Base-by-base conservation (phyloP, 2,113 vertebrate species). In the Xyliphius kryptos region DNA sequence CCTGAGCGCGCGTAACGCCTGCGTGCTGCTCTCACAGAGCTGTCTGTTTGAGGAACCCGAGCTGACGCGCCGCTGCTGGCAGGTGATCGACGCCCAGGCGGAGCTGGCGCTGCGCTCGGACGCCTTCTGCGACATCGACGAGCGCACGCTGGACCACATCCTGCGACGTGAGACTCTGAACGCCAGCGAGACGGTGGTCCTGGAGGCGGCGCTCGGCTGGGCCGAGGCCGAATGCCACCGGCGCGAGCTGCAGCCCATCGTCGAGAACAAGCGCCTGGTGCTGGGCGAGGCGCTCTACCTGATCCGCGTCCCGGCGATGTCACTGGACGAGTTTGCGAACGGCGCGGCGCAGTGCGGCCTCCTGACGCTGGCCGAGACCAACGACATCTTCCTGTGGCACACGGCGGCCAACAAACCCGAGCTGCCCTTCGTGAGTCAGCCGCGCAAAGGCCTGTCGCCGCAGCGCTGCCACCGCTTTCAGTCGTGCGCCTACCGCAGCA, bases 401-500 rank as follows among this genome's bases (percentile, higher is more conserved):
- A 98, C 96, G 0, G 95, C 96, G 0, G 91, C 92, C 76, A 95
- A 93, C 12, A 98, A 98, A 56, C 96, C 96, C 0, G 91, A 94
- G 40, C 74, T 97, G 38, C 82, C 91, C 74, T 98, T 98, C 22
- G 91, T 90, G 44, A 90, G 88, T 78, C 89, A 90, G 68, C 89
- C 93, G 0, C 84, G 96, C 0, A 91, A 92, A 9, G 94, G 96
- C 48, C 89, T 98, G 0, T 81, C 92, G 0, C 92, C 94, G 0
- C 96, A 97, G 77, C 90, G 91, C 26, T 98, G 95, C 76, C 96
- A 97, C 79, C 92, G 95, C 16, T 98, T 98, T 80, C 96, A 98
- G 83, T 98, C 96, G 0, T 98, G 95, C 1, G 96, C 96, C 20
- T 98, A 98, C 76, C 85, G 94, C 56, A 98, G 96, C 87, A 98